Evolutionary conservation across 2,888 invertebrate genomes (phyloP).

Genomic region (Heliconius hortense): DNA sequence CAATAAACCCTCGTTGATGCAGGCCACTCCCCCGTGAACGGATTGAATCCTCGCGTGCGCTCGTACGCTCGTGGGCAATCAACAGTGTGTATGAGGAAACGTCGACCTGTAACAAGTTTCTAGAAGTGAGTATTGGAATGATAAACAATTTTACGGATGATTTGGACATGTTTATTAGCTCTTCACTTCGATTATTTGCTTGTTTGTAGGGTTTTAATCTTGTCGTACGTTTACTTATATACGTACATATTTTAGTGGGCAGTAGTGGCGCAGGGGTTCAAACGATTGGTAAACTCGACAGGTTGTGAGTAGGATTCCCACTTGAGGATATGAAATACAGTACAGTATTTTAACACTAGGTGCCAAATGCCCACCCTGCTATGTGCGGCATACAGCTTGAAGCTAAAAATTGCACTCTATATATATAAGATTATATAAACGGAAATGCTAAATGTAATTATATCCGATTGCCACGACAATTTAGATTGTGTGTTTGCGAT

Average conservation of each 20-base stretch:
- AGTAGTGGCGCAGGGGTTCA: no score
- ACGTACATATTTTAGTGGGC: no score
- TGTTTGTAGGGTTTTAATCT: neutral
- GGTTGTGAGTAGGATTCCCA: no score
- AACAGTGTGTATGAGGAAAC: constrained; percentile 24
- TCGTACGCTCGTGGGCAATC: constrained; percentile 44
- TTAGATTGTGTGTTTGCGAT: constrained; percentile 20
- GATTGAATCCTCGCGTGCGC: constrained; percentile 63
- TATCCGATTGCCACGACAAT: constrained; percentile 18
- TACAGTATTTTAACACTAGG: no score
- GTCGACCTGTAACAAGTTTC: constrained; percentile 10
- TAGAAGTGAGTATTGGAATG: neutral
- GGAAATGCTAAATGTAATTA: constrained; percentile 16
- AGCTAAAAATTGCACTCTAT: neutral
- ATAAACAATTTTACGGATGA: neutral
- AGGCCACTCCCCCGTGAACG: constrained; percentile 63
- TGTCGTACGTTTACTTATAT: neutral
- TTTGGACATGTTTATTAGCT: neutral
- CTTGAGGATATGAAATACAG: no score
- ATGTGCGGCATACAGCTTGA: no score
- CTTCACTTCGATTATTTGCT: constrained; percentile 1
- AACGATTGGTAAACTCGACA: no score
- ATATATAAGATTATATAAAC: neutral
- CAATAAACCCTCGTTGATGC: constrained; percentile 58
- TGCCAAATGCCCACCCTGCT: no score